Conservation (phyloP, 2,797 vertebrate species). For the Aplochiton taeniatus region DNA sequence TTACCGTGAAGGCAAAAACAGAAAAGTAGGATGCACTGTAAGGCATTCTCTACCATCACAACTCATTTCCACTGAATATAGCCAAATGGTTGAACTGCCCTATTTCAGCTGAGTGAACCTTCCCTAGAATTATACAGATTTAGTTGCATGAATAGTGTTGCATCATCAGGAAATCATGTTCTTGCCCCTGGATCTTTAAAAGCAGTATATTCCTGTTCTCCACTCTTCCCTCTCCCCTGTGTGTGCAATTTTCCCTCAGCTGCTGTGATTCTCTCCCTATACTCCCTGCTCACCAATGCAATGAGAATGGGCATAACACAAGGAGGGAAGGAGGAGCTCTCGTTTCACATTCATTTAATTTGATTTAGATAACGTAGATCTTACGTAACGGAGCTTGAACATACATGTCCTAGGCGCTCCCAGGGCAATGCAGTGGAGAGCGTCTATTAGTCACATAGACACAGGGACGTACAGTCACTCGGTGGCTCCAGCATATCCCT, state of each 20-base stretch:
- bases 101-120: conserved; percentile 32
- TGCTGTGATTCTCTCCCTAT: neutral
- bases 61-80: neutral
- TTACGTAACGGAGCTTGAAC: conserved; percentile 65
- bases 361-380: conserved; percentile 42
- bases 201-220: conserved; percentile 53
- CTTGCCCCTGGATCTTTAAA: conserved; percentile 47
- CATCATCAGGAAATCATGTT: conserved; percentile 29
- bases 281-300: neutral
- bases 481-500: conserved; percentile 53
- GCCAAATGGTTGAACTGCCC: conserved; percentile 13
- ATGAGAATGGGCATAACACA: neutral
- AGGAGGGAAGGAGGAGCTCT: neutral
- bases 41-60: neutral
- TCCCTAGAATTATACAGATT: neutral
- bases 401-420: conserved; percentile 57
- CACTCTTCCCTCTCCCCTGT: conserved; percentile 37
- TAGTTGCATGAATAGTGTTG: conserved; percentile 9
- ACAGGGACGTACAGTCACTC: conserved; percentile 28
- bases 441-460: conserved; percentile 32
- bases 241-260: conserved; percentile 11
- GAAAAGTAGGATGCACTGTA: neutral
- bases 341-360: conserved; percentile 36
- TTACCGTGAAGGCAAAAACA: too few relatives aligned
- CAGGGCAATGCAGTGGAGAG: conserved; percentile 50